These are phyloP conservation scores for Stenodema calcarata DNA, from an alignment of 2,888 invertebrate species.

Conservation along the genomic window DNA sequence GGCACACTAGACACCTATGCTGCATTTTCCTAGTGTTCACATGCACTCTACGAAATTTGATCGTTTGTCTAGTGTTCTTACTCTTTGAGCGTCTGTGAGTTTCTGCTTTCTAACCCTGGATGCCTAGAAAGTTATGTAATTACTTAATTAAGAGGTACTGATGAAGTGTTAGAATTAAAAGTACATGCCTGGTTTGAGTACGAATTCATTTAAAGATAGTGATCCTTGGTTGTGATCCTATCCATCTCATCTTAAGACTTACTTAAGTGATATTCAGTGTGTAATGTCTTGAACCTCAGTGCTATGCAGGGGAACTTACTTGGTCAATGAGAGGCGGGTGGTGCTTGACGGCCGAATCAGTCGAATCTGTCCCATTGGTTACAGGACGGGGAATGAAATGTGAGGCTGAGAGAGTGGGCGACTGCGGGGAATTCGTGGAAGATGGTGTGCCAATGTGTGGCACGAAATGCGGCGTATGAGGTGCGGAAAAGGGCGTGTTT, in stretches of 20 bases:
- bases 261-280: too few relatives aligned
- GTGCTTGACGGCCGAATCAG: background rate
- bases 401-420: background rate
- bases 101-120: background rate
- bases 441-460: background rate
- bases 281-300: background rate
- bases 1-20: background rate
- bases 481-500: slow-evolving; percentile 19
- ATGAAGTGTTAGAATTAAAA: too few relatives aligned
- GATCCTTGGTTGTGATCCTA: too few relatives aligned
- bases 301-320: background rate
- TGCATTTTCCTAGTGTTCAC: background rate
- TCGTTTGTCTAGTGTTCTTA: background rate
- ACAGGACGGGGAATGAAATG: background rate
- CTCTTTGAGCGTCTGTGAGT: background rate
- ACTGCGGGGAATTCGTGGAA: background rate
- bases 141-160: too few relatives aligned
- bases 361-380: background rate
- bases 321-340: slow-evolving; percentile 1
- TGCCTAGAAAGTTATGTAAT: background rate
- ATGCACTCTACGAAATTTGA: background rate
- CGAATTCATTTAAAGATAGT: too few relatives aligned
- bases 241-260: too few relatives aligned
- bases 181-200: too few relatives aligned
- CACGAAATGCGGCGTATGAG: background rate